These are phyloP conservation scores for Chondrilla cf. caribensis DNA, from an alignment of 37 sponge, comb jelly and placozoan species.

Conservation along the genomic window DNA sequence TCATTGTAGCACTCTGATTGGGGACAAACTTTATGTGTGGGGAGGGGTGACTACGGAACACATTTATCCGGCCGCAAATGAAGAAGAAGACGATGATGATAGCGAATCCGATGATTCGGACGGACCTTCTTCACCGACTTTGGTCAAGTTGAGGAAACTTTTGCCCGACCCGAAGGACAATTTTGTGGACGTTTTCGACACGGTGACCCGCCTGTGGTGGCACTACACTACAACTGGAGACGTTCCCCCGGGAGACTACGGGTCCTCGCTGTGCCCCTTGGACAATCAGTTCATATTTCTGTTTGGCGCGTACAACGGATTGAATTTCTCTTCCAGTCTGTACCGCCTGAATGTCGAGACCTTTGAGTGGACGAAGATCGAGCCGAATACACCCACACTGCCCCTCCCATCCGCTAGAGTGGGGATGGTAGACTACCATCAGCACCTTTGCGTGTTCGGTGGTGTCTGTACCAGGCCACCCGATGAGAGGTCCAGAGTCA, in stretches of 20 bases:
- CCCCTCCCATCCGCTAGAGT: not conserved
- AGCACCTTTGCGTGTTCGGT: not conserved
- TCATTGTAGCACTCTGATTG: not conserved
- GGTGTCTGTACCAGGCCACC: not conserved
- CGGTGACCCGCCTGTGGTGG: not conserved
- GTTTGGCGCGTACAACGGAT: not conserved
- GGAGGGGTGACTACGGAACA: not conserved
- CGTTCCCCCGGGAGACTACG: constrained; percentile 2
- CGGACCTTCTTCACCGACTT: not conserved
- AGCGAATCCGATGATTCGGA: not conserved
- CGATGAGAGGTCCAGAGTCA: not conserved
- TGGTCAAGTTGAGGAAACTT: not conserved
- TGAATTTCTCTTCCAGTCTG: not conserved
- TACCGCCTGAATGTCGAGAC: not conserved
- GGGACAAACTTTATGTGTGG: not conserved
- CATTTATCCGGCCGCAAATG: not conserved
- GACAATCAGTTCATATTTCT: not conserved
- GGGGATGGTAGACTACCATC: not conserved
- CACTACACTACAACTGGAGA: not conserved
- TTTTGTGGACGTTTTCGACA: constrained; percentile 10
- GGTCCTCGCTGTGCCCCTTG: not conserved
- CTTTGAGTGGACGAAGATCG: constrained; percentile 14
- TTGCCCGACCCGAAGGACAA: constrained; percentile 5
- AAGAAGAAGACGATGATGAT: not conserved
- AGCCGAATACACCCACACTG: not conserved